Conservation (phyloP, 2,888 invertebrate species). For the Augochlorella aurata region DNA sequence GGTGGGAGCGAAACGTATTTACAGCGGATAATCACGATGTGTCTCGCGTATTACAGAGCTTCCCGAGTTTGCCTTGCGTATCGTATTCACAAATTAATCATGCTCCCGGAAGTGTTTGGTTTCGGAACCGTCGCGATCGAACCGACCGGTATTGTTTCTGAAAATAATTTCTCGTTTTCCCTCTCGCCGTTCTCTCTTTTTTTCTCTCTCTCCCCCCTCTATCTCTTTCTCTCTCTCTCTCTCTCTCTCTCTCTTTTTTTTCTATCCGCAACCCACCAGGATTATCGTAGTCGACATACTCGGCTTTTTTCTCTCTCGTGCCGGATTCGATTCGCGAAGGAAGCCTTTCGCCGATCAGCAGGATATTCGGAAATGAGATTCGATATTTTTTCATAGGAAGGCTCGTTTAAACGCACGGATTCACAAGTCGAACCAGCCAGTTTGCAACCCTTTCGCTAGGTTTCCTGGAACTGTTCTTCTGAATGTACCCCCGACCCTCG, state of each 20-base stretch:
- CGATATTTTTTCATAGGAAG: background rate
- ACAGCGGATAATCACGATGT: slow-evolving; percentile 67
- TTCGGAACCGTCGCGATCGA: slow-evolving; percentile 20
- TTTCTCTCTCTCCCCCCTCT: too few relatives aligned
- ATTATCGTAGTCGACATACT: background rate
- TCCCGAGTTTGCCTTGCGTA: slow-evolving; percentile 46
- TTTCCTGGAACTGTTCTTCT: too few relatives aligned
- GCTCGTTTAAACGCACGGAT: too few relatives aligned
- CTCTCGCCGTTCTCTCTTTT: background rate
- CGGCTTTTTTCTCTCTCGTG: background rate
- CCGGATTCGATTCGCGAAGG: background rate
- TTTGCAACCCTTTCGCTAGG: too few relatives aligned
- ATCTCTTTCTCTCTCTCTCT: too few relatives aligned
- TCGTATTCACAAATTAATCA: slow-evolving; percentile 52
- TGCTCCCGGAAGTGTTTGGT: slow-evolving; percentile 33
- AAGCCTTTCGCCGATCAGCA: background rate
- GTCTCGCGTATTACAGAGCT: slow-evolving; percentile 68
- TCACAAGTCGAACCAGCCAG: too few relatives aligned
- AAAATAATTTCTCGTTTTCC: slow-evolving; percentile 38
- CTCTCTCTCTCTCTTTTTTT: too few relatives aligned
- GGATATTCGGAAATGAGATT: slow-evolving; percentile 8
- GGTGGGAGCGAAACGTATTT: slow-evolving; percentile 59
- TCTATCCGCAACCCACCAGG: background rate
- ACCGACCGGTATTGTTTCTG: slow-evolving; percentile 45
- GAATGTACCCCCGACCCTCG: too few relatives aligned